Evolutionary conservation across 2,888 invertebrate genomes (phyloP).

Genomic region (Drosophila cyrtoloma): DNA sequence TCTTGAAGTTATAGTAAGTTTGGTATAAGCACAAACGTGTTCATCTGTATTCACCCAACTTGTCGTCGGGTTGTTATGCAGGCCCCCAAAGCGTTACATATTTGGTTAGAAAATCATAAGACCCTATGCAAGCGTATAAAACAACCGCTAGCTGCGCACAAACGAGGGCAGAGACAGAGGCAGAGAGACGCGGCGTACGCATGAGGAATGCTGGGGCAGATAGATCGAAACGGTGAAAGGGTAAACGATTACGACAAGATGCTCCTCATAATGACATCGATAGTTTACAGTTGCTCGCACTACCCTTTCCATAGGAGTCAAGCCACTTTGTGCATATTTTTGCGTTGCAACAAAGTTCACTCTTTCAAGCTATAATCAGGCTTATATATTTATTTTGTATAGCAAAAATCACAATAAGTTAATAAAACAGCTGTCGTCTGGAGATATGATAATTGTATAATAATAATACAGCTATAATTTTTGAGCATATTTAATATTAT

Average conservation of each 20-base stretch:
- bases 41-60: neutral
- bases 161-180: constrained; percentile 11
- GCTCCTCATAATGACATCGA: constrained; percentile 35
- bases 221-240: constrained; percentile 12
- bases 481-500: neutral
- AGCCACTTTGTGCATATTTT: neutral
- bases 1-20: neutral
- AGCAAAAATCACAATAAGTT: neutral
- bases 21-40: neutral
- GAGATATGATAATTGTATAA: neutral
- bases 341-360: neutral
- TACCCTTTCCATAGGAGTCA: constrained; percentile 25
- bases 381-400: neutral
- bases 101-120: neutral
- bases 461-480: neutral
- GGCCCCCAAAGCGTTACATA: neutral
- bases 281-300: constrained; percentile 66
- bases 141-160: constrained; percentile 44
- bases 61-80: neutral
- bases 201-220: neutral
- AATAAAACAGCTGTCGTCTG: neutral
- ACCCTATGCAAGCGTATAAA: neutral
- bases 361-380: neutral
- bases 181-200: constrained; percentile 8
- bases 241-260: constrained; percentile 43